Conservation (phyloP, 2,888 invertebrate genomes). For the Lycophotia porphyrea region DNA sequence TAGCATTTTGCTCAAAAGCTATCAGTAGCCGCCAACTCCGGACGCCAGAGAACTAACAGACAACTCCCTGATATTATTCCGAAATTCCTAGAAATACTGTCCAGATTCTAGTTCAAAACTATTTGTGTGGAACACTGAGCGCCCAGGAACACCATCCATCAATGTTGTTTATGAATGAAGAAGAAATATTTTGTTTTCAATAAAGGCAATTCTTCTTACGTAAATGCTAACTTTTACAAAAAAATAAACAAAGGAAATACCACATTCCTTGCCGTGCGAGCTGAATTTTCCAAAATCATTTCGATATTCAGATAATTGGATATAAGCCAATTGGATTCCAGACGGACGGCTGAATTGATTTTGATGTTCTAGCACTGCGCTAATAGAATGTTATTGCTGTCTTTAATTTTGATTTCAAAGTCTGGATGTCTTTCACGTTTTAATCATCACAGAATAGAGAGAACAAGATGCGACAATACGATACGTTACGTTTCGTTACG, state of each 20-base stretch:
- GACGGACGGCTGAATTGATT: slow-evolving; percentile 48
- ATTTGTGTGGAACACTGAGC: slow-evolving; percentile 43
- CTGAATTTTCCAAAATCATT: slow-evolving; percentile 58
- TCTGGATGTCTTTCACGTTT: slow-evolving; percentile 25
- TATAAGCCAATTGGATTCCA: slow-evolving; percentile 52
- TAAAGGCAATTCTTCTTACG: slow-evolving; percentile 57
- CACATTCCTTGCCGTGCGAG: slow-evolving; percentile 38
- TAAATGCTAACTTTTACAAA: slow-evolving; percentile 53
- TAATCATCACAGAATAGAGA: slow-evolving; percentile 26
- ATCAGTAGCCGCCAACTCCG: slow-evolving; percentile 15
- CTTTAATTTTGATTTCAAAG: slow-evolving; percentile 44
- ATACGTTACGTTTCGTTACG: too few relatives aligned
- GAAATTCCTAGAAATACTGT: slow-evolving; percentile 51
- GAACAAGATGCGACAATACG: neutral
- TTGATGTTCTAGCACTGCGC: slow-evolving; percentile 32
- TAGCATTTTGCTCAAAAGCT: neutral
- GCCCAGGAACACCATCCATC: slow-evolving; percentile 47
- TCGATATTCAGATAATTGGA: slow-evolving; percentile 53
- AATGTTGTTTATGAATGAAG: slow-evolving; percentile 58
- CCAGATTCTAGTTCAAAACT: slow-evolving; percentile 52
- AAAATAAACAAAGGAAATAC: slow-evolving; percentile 63
- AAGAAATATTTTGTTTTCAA: slow-evolving; percentile 61
- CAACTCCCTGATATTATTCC: slow-evolving; percentile 27
- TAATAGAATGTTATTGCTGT: slow-evolving; percentile 35
- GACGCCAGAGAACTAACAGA: slow-evolving; percentile 46